A percentile compares a stretch with the other conserved stretches of the same genome.
These are phyloP conservation scores for Zosterops hypoxanthus DNA, from an alignment of 2,113 vertebrate species.

Conservation along the genomic window DNA sequence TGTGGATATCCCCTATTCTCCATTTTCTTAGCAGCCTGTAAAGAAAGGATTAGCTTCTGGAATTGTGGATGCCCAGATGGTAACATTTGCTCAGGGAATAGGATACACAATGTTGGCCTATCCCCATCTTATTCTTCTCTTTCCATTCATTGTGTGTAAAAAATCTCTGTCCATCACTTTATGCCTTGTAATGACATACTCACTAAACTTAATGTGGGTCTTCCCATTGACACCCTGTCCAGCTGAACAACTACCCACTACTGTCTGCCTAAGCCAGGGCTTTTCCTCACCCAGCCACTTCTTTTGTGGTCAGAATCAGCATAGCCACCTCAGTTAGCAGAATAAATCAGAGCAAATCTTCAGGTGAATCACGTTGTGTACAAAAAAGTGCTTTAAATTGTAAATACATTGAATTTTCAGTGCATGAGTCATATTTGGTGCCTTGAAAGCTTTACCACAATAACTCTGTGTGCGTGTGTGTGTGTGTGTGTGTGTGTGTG, in stretches of 20 bases:
- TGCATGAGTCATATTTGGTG: neutral
- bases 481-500: too few species aligned
- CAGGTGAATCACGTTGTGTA: neutral
- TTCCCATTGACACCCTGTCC: neutral
- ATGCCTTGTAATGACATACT: neutral
- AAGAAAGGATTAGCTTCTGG: neutral
- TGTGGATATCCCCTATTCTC: neutral
- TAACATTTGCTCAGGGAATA: neutral
- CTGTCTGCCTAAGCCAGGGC: neutral
- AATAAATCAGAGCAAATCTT: neutral
- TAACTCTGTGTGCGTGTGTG: neutral
- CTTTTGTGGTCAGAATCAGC: neutral
- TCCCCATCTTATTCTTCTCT: neutral
- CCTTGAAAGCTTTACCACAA: neutral
- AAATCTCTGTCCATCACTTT: neutral
- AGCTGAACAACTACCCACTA: neutral
- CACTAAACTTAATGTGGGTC: neutral
- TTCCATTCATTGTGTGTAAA: neutral
- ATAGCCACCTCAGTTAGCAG: neutral
- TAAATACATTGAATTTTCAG: neutral
- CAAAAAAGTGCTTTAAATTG: neutral
- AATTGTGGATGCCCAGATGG: neutral
- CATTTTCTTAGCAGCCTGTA: neutral
- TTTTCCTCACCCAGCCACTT: neutral
- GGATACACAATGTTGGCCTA: rapidly evolving